These are phyloP conservation scores for Galleria mellonella DNA, from an alignment of 1,140 invertebrate species.

Conservation along the genomic window DNA sequence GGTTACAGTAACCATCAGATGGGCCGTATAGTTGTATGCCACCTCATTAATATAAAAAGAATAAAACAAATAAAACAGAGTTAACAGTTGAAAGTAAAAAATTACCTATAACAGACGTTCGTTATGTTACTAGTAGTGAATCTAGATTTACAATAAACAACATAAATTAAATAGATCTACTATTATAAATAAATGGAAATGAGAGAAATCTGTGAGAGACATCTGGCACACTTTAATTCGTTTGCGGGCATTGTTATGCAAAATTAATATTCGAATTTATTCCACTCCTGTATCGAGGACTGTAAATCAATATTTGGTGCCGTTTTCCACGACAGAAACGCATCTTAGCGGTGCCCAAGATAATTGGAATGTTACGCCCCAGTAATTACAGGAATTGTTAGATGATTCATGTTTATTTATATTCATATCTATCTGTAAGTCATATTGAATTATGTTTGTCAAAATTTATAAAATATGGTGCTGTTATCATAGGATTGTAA, in stretches of 20 bases:
- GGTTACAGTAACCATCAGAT: too few relatives aligned
- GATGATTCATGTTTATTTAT: conserved; percentile 11
- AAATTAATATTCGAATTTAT: conserved; percentile 74
- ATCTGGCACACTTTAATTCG: conserved; percentile 71
- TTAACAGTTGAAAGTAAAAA: too few relatives aligned
- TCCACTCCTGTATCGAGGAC: conserved; percentile 63
- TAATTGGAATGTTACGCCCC: conserved; percentile 26
- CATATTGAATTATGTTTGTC: conserved; percentile 1
- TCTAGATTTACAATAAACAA: too few relatives aligned
- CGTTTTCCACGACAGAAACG: conserved; percentile 19
- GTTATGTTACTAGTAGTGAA: too few relatives aligned
- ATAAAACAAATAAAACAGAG: too few relatives aligned
- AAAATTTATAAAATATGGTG: too few relatives aligned
- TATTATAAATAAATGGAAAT: conserved; percentile 16
- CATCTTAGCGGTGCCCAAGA: conserved; percentile 2
- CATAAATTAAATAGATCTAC: conserved; percentile 11
- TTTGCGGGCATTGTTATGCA: conserved; percentile 65
- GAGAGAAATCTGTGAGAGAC: conserved; percentile 47
- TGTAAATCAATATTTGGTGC: conserved; percentile 65
- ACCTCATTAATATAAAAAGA: too few relatives aligned
- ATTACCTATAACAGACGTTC: too few relatives aligned
- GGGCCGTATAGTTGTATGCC: too few relatives aligned
- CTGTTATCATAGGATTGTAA: too few relatives aligned
- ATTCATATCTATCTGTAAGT: background rate
- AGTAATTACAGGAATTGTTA: conserved; percentile 21